Percentiles rank a stretch among this genome's conserved stretches.
These are phyloP conservation scores for Eugnorisma glareosa DNA, from an alignment of 2,888 invertebrate genomes.

Conservation along the genomic window DNA sequence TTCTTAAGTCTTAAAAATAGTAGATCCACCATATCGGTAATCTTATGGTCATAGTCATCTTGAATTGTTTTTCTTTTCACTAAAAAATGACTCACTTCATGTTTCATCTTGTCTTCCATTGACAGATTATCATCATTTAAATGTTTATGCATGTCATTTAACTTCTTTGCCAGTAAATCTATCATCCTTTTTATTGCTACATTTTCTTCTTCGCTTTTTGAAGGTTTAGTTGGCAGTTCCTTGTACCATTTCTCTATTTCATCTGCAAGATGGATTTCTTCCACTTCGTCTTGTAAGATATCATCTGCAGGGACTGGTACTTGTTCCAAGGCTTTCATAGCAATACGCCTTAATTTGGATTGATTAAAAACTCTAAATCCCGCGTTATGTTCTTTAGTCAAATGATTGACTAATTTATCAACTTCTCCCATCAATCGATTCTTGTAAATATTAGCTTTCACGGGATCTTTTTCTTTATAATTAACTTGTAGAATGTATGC, in stretches of 20 bases:
- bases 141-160: slow-evolving; percentile 71
- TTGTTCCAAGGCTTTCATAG: slow-evolving; percentile 71
- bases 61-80: slow-evolving; percentile 66
- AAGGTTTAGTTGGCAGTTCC: slow-evolving; percentile 69
- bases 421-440: slow-evolving; percentile 71
- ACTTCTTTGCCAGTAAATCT: slow-evolving; percentile 70
- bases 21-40: slow-evolving; percentile 73
- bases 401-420: slow-evolving; percentile 68
- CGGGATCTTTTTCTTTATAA: slow-evolving; percentile 73
- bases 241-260: slow-evolving; percentile 79
- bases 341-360: slow-evolving; percentile 59
- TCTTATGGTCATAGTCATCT: slow-evolving; percentile 68
- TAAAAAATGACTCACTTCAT: slow-evolving; percentile 72
- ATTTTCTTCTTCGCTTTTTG: slow-evolving; percentile 63
- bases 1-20: slow-evolving; percentile 71
- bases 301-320: slow-evolving; percentile 74
- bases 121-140: slow-evolving; percentile 51
- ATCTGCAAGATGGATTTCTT: slow-evolving; percentile 77
- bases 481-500: slow-evolving; percentile 71
- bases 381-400: slow-evolving; percentile 64
- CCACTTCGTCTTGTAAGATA: slow-evolving; percentile 73
- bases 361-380: slow-evolving; percentile 68
- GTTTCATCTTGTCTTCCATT: slow-evolving; percentile 68
- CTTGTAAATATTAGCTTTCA: slow-evolving; percentile 73
- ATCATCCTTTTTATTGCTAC: slow-evolving; percentile 69